These are phyloP conservation scores for Melanotaenia nigrans DNA, from an alignment of 2,797 vertebrate species.

Conservation along the genomic window DNA sequence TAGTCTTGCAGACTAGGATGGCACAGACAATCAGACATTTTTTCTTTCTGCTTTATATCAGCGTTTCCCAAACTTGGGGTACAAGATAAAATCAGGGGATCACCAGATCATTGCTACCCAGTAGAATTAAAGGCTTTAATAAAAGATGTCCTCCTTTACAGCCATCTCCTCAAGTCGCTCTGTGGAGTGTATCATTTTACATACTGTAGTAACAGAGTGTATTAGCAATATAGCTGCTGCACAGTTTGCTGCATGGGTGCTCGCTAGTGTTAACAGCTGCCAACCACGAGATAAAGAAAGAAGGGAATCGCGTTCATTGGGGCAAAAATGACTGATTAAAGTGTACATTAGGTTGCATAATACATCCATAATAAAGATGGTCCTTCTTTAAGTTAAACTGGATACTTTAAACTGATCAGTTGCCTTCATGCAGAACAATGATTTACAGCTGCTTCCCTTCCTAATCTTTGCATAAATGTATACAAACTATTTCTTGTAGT, in stretches of 20 bases:
- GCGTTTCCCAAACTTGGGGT: constrained; percentile 7
- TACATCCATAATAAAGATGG: constrained; percentile 5
- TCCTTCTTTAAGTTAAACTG: too few species aligned
- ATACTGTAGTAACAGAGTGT: not conserved
- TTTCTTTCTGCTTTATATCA: constrained; percentile 6
- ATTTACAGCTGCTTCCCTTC: constrained; percentile 28
- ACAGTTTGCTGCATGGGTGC: not conserved
- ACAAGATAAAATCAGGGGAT: too few species aligned
- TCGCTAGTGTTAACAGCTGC: constrained; percentile 13
- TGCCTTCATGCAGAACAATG: constrained; percentile 18
- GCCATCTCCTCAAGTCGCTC: constrained; percentile 8
- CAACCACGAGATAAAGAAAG: constrained; percentile 6
- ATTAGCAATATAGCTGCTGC: constrained; percentile 1
- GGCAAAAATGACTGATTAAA: constrained; percentile 8
- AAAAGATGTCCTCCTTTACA: constrained; percentile 45
- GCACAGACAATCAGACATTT: constrained; percentile 40
- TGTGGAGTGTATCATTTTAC: not conserved
- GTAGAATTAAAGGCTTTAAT: constrained; percentile 8
- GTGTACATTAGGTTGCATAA: not conserved
- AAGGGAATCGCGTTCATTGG: constrained; percentile 22
- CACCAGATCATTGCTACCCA: not conserved
- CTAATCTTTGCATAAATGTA: constrained; percentile 42
- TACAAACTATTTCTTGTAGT: constrained; percentile 56
- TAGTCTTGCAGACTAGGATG: constrained; percentile 35
- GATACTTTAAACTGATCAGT: constrained; percentile 10